A percentile compares a stretch with the other conserved stretches of the same genome.
Conservation (phyloP, 1,140 invertebrate species). For the Brachionus paranguensis region DNA sequence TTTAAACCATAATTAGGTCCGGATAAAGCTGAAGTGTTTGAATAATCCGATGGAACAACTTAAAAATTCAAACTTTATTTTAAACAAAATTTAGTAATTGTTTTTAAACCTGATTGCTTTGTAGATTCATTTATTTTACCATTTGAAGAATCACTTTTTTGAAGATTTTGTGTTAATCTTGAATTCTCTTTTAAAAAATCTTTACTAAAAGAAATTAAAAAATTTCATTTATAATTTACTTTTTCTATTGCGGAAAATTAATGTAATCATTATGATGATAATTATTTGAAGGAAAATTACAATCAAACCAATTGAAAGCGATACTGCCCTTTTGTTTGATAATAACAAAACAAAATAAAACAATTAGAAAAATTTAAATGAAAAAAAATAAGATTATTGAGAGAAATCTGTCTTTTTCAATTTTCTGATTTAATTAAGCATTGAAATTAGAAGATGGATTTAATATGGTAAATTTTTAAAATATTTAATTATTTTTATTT, state of each 20-base stretch:
- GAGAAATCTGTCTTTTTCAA: too few species aligned
- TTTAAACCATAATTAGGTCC: background rate
- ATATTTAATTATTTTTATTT: too few species aligned
- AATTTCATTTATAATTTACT: background rate
- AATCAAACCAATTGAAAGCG: background rate
- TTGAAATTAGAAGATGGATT: too few species aligned
- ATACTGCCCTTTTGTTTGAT: background rate
- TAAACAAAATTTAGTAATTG: background rate
- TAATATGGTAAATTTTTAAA: too few species aligned
- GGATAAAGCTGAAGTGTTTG: background rate
- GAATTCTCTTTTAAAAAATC: too few species aligned
- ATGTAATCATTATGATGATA: background rate
- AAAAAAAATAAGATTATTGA: too few species aligned
- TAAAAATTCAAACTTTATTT: background rate
- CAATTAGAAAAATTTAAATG: too few species aligned
- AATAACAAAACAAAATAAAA: background rate
- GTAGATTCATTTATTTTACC: background rate
- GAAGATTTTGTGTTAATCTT: background rate
- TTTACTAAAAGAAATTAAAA: background rate
- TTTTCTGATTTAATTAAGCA: too few species aligned
- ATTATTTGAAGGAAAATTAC: slow-evolving; percentile 8
- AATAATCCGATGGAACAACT: background rate
- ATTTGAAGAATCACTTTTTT: background rate
- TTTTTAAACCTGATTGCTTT: background rate
- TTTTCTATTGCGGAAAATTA: background rate